Percentiles rank a stretch among this genome's conserved stretches.
Evolutionary conservation across 2,888 invertebrate species (phyloP).

Genomic region (Leptogaster cylindrica): DNA sequence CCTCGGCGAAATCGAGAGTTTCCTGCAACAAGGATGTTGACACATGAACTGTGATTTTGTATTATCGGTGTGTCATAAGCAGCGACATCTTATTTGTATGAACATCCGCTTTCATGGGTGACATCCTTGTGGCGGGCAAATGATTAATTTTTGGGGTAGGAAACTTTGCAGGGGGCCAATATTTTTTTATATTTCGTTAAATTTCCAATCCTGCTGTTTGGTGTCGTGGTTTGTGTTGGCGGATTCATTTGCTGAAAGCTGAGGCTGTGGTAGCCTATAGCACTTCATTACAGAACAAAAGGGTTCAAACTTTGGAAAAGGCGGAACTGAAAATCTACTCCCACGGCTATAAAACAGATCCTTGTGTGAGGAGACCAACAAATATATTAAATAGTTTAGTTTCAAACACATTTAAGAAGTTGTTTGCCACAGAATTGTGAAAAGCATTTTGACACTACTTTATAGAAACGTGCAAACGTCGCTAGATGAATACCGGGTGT

Average conservation of each 20-base stretch:
- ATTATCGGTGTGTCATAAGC: constrained; percentile 34
- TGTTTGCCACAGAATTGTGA: constrained; percentile 36
- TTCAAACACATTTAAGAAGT: constrained; percentile 42
- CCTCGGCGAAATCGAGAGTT: constrained; percentile 15
- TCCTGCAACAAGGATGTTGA: constrained; percentile 22
- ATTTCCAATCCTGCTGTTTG: not conserved
- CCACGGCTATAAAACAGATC: not conserved
- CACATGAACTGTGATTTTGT: constrained; percentile 37
- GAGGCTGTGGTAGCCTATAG: constrained; percentile 36
- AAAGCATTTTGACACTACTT: constrained; percentile 12
- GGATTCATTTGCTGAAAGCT: not conserved
- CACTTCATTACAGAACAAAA: constrained; percentile 43
- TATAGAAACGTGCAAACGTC: not conserved
- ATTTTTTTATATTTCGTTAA: constrained; percentile 3
- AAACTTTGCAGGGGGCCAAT: not conserved
- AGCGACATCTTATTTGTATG: constrained; percentile 37
- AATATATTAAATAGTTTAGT: constrained; percentile 44
- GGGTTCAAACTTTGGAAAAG: not conserved
- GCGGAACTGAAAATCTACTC: not conserved
- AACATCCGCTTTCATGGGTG: not conserved
- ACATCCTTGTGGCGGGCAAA: not conserved
- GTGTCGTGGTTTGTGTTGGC: not conserved
- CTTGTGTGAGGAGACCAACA: constrained; percentile 24
- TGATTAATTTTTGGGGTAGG: constrained; percentile 11
- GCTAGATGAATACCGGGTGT: not conserved